Evolutionary conservation across 2,797 vertebrate genomes (phyloP).

Genomic region (Enteromius argenteus): DNA sequence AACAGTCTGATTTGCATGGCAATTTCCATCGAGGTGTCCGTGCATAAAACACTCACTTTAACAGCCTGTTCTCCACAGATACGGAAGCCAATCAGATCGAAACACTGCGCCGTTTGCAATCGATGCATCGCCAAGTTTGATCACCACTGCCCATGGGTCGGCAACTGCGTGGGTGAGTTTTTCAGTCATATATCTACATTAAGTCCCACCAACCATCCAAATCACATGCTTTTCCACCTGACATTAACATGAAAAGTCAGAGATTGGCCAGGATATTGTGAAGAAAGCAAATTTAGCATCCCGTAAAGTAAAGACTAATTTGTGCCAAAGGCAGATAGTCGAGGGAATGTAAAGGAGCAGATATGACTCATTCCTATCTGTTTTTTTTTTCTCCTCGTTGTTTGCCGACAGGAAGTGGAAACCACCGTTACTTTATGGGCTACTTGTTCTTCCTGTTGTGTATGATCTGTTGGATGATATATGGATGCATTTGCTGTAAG

Average conservation of each 20-base stretch:
- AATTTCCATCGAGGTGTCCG: neutral
- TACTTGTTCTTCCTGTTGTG: constrained; percentile 97
- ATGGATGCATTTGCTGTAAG: constrained; percentile 97
- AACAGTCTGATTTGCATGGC: constrained; percentile 23
- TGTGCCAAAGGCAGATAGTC: neutral
- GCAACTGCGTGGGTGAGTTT: constrained; percentile 96
- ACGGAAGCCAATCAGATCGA: constrained; percentile 98
- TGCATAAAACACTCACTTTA: constrained; percentile 4
- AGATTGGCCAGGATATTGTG: neutral
- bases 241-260: neutral
- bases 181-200: neutral
- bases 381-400: neutral
- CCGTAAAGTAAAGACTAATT: neutral
- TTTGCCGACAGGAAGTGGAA: constrained; percentile 89
- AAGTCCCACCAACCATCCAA: neutral
- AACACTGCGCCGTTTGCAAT: constrained; percentile 98
- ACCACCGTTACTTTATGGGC: constrained; percentile 98
- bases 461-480: constrained; percentile 99
- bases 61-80: constrained; percentile 79
- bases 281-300: neutral
- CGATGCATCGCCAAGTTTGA: constrained; percentile 99
- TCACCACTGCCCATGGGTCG: constrained; percentile 99
- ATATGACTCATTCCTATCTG: neutral
- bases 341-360: neutral
- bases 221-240: neutral